Evolutionary conservation across 2,888 invertebrate species (phyloP).

Genomic region (Eumacrocentrus americanus): DNA sequence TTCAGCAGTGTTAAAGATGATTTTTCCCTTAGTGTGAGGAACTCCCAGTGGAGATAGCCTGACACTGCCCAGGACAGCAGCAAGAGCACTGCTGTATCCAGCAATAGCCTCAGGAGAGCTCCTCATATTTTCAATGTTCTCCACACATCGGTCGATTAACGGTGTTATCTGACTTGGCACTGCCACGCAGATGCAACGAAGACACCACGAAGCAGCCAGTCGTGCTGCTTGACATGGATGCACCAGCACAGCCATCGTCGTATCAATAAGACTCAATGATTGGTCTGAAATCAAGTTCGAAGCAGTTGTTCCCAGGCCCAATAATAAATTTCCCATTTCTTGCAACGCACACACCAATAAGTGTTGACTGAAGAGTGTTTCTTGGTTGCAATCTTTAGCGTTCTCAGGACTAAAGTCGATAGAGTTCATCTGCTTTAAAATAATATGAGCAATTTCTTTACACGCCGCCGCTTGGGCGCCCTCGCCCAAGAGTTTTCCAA

Average conservation of each 20-base stretch:
- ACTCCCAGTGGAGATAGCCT: constrained; percentile 90
- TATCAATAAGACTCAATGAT: constrained; percentile 80
- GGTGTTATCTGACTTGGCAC: constrained; percentile 95
- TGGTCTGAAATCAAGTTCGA: constrained; percentile 89
- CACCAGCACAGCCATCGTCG: constrained; percentile 82
- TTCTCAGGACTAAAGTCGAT: constrained; percentile 93
- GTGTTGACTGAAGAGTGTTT: constrained; percentile 89
- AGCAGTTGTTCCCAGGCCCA: constrained; percentile 93
- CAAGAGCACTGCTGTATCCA: constrained; percentile 92
- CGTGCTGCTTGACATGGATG: constrained; percentile 95
- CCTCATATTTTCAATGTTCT: constrained; percentile 86
- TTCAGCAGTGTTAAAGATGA: constrained; percentile 95
- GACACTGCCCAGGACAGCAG: constrained; percentile 91
- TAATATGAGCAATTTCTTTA: constrained; percentile 89
- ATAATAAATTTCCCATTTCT: constrained; percentile 88
- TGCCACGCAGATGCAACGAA: constrained; percentile 90
- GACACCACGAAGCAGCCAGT: constrained; percentile 92
- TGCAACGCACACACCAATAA: constrained; percentile 90
- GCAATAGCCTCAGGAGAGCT: constrained; percentile 88
- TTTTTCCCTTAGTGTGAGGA: constrained; percentile 95
- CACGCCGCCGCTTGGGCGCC: constrained; percentile 96
- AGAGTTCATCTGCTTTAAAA: constrained; percentile 93
- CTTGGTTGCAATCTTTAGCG: constrained; percentile 89
- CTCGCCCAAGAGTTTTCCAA: constrained; percentile 95
- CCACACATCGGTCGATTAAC: constrained; percentile 87